Conservation (phyloP, 2,797 vertebrate genomes). For the Sebastes paucispinis region DNA sequence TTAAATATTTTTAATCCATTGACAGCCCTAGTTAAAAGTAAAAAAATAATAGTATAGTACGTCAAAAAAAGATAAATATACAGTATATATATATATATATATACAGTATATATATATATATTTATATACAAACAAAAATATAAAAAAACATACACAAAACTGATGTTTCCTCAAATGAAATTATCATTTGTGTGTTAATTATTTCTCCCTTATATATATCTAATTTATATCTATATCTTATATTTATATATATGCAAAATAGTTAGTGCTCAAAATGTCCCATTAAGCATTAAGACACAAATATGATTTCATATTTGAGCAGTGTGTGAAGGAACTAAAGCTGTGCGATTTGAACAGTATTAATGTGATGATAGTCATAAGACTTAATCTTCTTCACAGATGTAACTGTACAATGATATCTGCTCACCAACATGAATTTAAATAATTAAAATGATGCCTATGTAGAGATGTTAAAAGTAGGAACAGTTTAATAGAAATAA, state of each 20-base stretch:
- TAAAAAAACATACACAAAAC: no score
- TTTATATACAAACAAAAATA: neutral
- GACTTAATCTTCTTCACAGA: rapidly evolving
- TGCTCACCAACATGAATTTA: neutral
- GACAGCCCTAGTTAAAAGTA: no score
- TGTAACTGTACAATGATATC: neutral
- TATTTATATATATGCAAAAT: no score
- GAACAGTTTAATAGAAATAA: neutral
- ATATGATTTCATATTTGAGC: neutral
- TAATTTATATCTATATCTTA: neutral
- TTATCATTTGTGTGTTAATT: neutral
- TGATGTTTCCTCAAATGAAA: neutral
- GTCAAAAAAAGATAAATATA: neutral
- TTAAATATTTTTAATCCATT: no score
- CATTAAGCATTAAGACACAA: neutral
- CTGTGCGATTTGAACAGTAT: neutral
- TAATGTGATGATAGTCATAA: neutral
- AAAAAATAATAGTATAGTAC: no score
- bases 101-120: neutral
- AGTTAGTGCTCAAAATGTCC: no score
- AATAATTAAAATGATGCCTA: neutral
- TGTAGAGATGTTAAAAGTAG: neutral
- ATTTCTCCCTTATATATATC: neutral
- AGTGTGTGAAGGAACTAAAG: neutral
- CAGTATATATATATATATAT: neutral